phyloP scores from a whole-genome alignment of 2,113 vertebrate species.

The Ictalurus punctatus region DNA sequence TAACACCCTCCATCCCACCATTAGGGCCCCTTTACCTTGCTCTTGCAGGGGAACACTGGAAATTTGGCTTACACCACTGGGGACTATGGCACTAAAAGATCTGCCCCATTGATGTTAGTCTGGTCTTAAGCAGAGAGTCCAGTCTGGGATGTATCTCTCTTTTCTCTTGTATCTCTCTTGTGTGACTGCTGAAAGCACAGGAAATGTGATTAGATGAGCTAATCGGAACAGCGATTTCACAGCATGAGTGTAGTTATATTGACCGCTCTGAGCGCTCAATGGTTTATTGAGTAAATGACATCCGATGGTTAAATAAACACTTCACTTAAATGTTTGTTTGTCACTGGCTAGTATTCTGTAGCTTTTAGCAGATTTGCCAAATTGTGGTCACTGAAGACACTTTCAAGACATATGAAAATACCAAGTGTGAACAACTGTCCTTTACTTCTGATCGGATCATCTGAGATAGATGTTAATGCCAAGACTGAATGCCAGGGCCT shows the following conservation, averaged over 20 bases:
- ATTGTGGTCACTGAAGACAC: neutral
- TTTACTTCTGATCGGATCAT: neutral
- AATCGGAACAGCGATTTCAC: neutral
- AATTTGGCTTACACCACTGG: neutral
- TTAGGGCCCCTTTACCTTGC: neutral
- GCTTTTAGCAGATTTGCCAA: neutral
- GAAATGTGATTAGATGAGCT: neutral
- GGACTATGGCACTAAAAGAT: neutral
- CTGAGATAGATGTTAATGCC: neutral
- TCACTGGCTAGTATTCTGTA: neutral
- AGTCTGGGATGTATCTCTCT: neutral
- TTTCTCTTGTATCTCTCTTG: neutral
- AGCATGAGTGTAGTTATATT: neutral
- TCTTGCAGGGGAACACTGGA: neutral
- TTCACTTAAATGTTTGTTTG: neutral
- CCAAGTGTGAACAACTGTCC: neutral
- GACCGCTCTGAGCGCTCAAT: neutral
- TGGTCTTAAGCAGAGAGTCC: neutral
- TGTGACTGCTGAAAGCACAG: neutral
- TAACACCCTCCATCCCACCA: neutral
- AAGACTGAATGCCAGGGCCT: conserved; percentile 5
- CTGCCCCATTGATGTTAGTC: neutral
- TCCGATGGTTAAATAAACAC: neutral
- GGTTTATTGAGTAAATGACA: neutral
- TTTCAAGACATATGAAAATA: neutral